Conservation (phyloP, 2,888 invertebrate species). For the Thalpophila matura region DNA sequence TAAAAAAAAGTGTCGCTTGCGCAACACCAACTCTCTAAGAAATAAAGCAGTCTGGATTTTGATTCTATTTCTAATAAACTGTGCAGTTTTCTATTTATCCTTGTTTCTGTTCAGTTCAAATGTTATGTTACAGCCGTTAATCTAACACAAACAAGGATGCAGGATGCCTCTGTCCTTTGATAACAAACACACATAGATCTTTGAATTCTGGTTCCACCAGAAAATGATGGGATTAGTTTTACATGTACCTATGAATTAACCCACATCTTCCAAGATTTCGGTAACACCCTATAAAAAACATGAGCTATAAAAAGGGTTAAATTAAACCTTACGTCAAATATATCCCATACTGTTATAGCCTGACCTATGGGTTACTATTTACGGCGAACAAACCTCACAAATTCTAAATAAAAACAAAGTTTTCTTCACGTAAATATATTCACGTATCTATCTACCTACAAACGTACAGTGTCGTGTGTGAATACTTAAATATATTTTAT, state of each 20-base stretch:
- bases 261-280: neutral
- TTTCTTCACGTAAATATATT: slow-evolving; percentile 24
- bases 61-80: neutral
- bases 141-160: neutral
- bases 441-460: neutral
- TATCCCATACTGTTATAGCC: neutral
- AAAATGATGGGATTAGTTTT: neutral
- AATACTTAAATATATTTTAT: slow-evolving; percentile 55
- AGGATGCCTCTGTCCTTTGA: neutral
- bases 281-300: neutral
- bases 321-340: slow-evolving; percentile 1
- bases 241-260: neutral
- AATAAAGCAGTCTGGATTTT: too few species aligned
- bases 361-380: slow-evolving; percentile 4
- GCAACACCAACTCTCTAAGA: too few species aligned
- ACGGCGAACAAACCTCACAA: slow-evolving; percentile 5
- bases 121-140: neutral
- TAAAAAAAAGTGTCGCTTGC: too few species aligned
- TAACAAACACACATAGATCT: neutral
- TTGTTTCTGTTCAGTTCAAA: neutral
- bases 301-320: neutral
- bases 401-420: slow-evolving; percentile 26
- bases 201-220: neutral
- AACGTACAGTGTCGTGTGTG: slow-evolving; percentile 19
- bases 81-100: neutral